These are phyloP conservation scores for Oxygymnocypris stewartii DNA, from an alignment of 2,113 vertebrate genomes.

Conservation along the genomic window DNA sequence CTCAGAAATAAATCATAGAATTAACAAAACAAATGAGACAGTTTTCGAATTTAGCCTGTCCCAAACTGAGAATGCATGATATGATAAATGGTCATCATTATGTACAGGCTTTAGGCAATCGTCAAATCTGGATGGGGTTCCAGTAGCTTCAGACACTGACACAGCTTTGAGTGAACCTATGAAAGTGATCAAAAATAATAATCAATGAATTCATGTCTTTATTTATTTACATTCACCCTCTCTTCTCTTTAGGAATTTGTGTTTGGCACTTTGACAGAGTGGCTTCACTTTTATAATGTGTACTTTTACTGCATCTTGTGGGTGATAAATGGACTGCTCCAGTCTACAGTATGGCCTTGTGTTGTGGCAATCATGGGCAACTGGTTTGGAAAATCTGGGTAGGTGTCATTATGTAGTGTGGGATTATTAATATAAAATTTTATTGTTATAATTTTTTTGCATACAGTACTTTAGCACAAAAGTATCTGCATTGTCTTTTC, in stretches of 20 bases:
- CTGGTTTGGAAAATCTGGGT: constrained; percentile 98
- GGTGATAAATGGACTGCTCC: constrained; percentile 91
- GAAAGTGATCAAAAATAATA: background rate
- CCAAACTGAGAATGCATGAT: too few species aligned
- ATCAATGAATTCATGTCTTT: background rate
- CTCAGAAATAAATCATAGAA: too few species aligned
- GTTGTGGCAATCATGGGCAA: constrained; percentile 98
- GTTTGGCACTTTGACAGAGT: constrained; percentile 91
- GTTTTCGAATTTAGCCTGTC: too few species aligned
- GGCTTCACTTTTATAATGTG: constrained; percentile 91
- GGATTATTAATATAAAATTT: too few species aligned
- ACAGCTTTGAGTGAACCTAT: background rate
- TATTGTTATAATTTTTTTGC: background rate
- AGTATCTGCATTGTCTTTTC: background rate
- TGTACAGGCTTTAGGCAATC: background rate
- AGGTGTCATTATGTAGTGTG: constrained; percentile 47
- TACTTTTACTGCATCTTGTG: constrained; percentile 89
- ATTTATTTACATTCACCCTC: background rate
- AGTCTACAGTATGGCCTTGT: constrained; percentile 96
- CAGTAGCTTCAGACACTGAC: background rate
- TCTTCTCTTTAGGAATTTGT: constrained; percentile 63
- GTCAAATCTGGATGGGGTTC: background rate
- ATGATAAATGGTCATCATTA: too few species aligned
- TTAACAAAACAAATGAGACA: too few species aligned
- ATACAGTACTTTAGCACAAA: background rate